phyloP scores from a whole-genome alignment of 2,888 invertebrate species.

The Parochlus steinenii region DNA sequence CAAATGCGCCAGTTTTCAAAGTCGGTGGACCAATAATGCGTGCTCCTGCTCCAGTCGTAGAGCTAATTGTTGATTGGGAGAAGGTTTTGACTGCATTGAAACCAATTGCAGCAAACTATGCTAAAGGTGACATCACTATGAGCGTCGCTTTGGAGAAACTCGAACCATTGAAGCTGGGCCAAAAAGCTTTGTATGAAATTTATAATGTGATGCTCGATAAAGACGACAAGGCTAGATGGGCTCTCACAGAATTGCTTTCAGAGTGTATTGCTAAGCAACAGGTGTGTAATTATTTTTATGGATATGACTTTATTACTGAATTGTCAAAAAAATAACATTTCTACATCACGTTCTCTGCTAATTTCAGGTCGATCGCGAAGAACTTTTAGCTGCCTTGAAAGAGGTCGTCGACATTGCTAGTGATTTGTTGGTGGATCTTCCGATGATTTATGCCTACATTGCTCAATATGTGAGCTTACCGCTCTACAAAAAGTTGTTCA shows the following conservation, averaged over 20 bases:
- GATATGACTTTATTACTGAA: too few species aligned
- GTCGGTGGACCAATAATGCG: slow-evolving; percentile 6
- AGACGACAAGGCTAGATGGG: slow-evolving; percentile 6
- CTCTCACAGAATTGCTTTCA: slow-evolving; percentile 6
- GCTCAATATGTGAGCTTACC: slow-evolving; percentile 5
- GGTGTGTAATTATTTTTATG: slow-evolving; percentile 3
- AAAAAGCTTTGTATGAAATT: background rate
- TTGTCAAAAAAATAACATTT: too few species aligned
- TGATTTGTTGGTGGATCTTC: slow-evolving; percentile 8
- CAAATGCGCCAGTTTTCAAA: slow-evolving; percentile 11
- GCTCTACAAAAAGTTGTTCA: slow-evolving; percentile 3
- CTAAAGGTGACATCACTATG: slow-evolving; percentile 1
- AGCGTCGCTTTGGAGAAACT: slow-evolving; percentile 2
- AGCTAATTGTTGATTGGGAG: background rate
- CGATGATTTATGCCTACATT: slow-evolving; percentile 9
- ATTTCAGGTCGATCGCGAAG: too few species aligned
- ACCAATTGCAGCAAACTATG: background rate
- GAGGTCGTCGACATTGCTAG: slow-evolving; percentile 8
- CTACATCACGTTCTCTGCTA: too few species aligned
- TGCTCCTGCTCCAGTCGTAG: background rate
- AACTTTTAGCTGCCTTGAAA: slow-evolving; percentile 8
- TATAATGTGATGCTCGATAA: slow-evolving; percentile 9
- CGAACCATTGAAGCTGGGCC: background rate
- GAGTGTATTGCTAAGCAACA: slow-evolving; percentile 4
- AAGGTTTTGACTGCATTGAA: slow-evolving; percentile 3